Evolutionary conservation across 2,888 invertebrate species (phyloP).

Genomic region (Drosophila falleni): DNA sequence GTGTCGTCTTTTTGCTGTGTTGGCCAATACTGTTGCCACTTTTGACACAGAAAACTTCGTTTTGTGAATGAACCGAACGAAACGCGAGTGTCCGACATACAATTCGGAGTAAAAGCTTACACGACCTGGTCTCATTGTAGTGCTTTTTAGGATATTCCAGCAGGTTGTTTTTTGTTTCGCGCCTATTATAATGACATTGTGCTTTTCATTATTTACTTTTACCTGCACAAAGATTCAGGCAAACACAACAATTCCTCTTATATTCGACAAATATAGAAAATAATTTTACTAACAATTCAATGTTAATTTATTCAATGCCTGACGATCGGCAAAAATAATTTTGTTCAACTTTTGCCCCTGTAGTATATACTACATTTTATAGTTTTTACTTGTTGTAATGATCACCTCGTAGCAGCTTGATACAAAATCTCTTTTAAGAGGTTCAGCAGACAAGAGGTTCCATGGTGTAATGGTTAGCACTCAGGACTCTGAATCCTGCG

Average conservation of each 20-base stretch:
- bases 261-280: neutral
- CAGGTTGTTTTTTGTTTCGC: constrained; percentile 72
- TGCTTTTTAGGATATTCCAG: constrained; percentile 62
- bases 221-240: neutral
- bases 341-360: neutral
- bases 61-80: constrained; percentile 44
- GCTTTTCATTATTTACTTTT: constrained; percentile 14
- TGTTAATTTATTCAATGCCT: neutral
- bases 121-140: constrained; percentile 12
- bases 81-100: constrained; percentile 43
- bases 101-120: constrained; percentile 58
- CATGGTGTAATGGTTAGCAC: constrained; percentile 87
- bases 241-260: neutral
- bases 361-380: neutral
- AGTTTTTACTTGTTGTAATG: neutral
- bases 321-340: neutral
- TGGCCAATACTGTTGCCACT: constrained; percentile 10
- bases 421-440: constrained; percentile 29
- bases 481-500: constrained; percentile 87
- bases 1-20: constrained; percentile 34
- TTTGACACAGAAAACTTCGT: constrained; percentile 72
- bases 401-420: neutral
- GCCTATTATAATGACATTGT: constrained; percentile 40
- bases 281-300: neutral
- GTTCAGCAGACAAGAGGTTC: constrained; percentile 74